Evolutionary conservation across 92 coral and sea anemone species (phyloP).

Genomic region (Umimayanthus kanabou): DNA sequence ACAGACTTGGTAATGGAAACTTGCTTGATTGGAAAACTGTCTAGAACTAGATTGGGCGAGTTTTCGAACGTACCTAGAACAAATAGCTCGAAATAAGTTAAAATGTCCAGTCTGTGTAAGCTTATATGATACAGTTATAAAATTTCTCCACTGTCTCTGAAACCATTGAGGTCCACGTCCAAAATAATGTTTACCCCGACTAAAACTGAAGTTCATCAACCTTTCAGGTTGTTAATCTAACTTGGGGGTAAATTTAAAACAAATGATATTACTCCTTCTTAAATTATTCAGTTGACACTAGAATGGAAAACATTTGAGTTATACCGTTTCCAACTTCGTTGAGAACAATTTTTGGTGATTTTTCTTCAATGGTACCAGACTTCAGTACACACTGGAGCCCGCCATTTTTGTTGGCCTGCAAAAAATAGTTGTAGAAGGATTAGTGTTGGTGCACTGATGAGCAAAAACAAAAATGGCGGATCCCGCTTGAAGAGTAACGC

Average conservation of each 20-base stretch:
- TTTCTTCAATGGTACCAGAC: background rate
- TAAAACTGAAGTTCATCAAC: too few species aligned
- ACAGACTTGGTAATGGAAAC: too few species aligned
- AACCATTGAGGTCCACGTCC: background rate
- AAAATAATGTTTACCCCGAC: background rate
- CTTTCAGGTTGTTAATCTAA: too few species aligned
- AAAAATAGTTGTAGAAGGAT: background rate
- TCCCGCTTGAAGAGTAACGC: too few species aligned
- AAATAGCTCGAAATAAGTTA: too few species aligned
- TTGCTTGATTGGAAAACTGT: too few species aligned
- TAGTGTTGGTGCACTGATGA: background rate
- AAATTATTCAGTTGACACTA: background rate
- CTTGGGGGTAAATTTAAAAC: background rate
- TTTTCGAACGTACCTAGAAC: too few species aligned
- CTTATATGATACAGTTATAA: too few species aligned
- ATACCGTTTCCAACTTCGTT: constrained; percentile 22
- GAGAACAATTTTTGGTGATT: constrained; percentile 20
- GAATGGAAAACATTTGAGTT: background rate
- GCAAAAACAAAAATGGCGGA: too few species aligned
- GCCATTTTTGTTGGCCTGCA: constrained; percentile 19
- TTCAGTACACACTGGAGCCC: constrained; percentile 33
- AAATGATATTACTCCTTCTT: background rate
- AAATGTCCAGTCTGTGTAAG: too few species aligned
- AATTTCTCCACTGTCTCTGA: too few species aligned
- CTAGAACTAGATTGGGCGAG: too few species aligned